Conservation (phyloP, 2,888 invertebrate species). For the Cephus sareptanus region DNA sequence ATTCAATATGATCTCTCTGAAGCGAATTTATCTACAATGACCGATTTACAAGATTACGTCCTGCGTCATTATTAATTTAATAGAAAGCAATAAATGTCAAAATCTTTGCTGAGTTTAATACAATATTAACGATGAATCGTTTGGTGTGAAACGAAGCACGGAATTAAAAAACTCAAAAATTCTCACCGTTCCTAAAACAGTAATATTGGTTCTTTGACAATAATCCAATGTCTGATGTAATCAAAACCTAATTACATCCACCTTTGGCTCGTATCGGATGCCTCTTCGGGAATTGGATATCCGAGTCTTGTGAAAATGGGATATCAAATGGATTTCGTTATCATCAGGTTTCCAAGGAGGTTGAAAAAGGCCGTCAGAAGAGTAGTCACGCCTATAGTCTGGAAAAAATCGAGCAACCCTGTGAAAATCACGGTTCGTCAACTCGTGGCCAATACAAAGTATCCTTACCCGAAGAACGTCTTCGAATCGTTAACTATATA, state of each 20-base stretch:
- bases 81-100: neutral
- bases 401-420: neutral
- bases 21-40: neutral
- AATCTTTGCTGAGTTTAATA: neutral
- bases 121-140: neutral
- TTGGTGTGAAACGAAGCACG: neutral
- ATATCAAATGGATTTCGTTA: neutral
- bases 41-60: neutral
- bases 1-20: neutral
- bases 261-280: neutral
- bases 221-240: neutral
- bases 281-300: neutral
- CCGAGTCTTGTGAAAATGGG: neutral
- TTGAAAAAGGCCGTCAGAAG: neutral
- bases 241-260: neutral
- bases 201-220: neutral
- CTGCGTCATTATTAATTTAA: neutral
- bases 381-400: neutral
- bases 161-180: neutral
- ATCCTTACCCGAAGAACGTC: constrained; percentile 11
- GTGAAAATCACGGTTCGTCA: constrained; percentile 1
- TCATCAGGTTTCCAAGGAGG: neutral
- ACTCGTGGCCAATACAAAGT: neutral
- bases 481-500: constrained; percentile 28
- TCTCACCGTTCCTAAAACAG: neutral